Conservation (phyloP, 2,888 invertebrate species). For the Lepas anatifera region DNA sequence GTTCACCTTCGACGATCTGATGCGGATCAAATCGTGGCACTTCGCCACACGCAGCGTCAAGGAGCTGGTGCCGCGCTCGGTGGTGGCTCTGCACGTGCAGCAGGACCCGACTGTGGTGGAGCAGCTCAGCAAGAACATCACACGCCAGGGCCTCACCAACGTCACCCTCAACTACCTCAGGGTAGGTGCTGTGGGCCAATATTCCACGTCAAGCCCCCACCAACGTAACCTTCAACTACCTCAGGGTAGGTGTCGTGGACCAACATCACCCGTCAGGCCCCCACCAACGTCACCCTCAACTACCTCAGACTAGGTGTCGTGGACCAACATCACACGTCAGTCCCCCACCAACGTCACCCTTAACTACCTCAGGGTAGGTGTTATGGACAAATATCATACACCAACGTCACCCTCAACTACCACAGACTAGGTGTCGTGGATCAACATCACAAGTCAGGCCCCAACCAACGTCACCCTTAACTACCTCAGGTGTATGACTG, state of each 20-base stretch:
- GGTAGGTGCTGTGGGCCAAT: conserved; percentile 53
- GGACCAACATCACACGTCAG: conserved; percentile 78
- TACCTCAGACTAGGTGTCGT: conserved; percentile 70
- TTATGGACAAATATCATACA: background rate
- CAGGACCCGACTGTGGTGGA: conserved; percentile 86
- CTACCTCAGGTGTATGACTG: conserved; percentile 59
- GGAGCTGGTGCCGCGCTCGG: conserved; percentile 83
- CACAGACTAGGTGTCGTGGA: conserved; percentile 57
- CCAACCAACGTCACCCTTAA: conserved; percentile 95
- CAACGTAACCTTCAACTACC: conserved; percentile 92
- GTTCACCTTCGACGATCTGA: conserved; percentile 97
- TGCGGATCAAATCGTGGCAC: conserved; percentile 99
- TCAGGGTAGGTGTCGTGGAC: conserved; percentile 55
- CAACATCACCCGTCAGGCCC: conserved; percentile 93
- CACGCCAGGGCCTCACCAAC: conserved; percentile 93
- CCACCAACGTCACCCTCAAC: conserved; percentile 94
- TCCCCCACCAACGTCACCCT: conserved; percentile 95
- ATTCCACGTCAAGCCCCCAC: conserved; percentile 96
- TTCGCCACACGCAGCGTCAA: conserved; percentile 88
- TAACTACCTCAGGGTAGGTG: conserved; percentile 85
- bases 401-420: conserved; percentile 80
- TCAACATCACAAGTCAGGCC: conserved; percentile 90
- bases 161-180: conserved; percentile 95
- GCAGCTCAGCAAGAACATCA: conserved; percentile 93
- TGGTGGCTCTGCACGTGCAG: conserved; percentile 53